phyloP scores from a whole-genome alignment of 1,140 invertebrate genomes.

The Trichoplusia ni region DNA sequence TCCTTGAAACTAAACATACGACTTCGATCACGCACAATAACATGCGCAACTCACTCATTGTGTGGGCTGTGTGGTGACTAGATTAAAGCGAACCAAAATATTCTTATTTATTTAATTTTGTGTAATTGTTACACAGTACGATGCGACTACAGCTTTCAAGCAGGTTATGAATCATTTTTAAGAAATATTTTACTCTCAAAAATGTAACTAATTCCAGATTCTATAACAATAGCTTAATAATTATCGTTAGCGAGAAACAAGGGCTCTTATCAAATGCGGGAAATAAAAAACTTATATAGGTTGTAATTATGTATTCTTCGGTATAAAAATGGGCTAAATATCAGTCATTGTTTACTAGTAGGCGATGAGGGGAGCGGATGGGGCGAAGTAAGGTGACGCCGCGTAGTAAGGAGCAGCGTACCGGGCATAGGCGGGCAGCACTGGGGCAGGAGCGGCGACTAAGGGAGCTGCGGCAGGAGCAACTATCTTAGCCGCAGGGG shows the following conservation, averaged over 20 bases:
- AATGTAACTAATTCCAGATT: no score
- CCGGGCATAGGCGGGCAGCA: constrained; percentile 50
- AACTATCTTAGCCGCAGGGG: constrained; percentile 35
- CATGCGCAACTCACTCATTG: constrained; percentile 20
- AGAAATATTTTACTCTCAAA: no score
- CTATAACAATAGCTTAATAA: no score
- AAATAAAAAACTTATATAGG: constrained; percentile 4
- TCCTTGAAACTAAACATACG: constrained; percentile 45
- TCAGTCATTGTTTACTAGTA: constrained; percentile 57
- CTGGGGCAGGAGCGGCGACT: constrained; percentile 34
- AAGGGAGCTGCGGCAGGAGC: constrained; percentile 37
- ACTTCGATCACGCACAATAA: constrained; percentile 14
- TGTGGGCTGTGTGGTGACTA: constrained; percentile 10
- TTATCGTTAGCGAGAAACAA: no score
- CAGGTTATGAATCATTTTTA: no score
- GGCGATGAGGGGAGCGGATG: constrained; percentile 64
- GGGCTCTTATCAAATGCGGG: no score
- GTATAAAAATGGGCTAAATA: constrained; percentile 34
- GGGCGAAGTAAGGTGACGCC: constrained; percentile 60
- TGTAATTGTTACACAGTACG: not conserved
- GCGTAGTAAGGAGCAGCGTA: constrained; percentile 36
- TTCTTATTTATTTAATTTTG: not conserved
- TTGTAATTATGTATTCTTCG: constrained; percentile 28
- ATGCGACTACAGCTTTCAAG: no score
- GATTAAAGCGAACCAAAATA: not conserved